Evolutionary conservation across 2,113 vertebrate species (phyloP), one percentile per base, ranked within the genome.

Genomic region (Caretta caretta): DNA sequence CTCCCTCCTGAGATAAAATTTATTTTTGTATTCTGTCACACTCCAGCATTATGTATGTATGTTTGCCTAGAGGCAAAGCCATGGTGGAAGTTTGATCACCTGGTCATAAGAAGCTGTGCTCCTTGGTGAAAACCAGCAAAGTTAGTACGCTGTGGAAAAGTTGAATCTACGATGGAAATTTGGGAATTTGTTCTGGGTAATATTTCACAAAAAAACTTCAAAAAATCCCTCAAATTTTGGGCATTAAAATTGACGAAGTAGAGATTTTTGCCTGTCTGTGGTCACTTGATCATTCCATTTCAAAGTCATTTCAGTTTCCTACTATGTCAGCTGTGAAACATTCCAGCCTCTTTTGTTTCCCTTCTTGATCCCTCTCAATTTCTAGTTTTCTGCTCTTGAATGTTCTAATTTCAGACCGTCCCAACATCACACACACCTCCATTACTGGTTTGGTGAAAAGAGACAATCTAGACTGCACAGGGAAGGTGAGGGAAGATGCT

Each of bases 341-440:
- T 86, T 94, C 94, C 85, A 92, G 42, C 38, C 87, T 46, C 38
- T 85, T 85, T 38, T 82, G 1, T 62, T 82, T 85, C 81, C 24
- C 51, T 80, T 76, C 42, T 85, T 86, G 79, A 95, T 87, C 76
- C 89, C 89, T 90, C 51, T 54, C 62, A 49, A 24, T 56, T 89
- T 16, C 31, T 83, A 92, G 0, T 5, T 9, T 76, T 78, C 75
- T 19, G 87, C 59, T 93, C 94, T 56, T 92, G 80, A 76, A 29
- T 62, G 81, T 10, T 82, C 20, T 69, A 59, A 92, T 84, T 95
- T 89, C 69, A 88, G 6, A 3, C 75, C 95, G 78, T 49, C 42
- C 31, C 89, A 86, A 83, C 35, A 1, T 46, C 57, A 62, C 19
- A 12, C 57, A 62, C 19, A 12, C 83, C 92, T 91, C 87, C 2